These are phyloP conservation scores for Pachyramphus minor DNA, from an alignment of 2,113 vertebrate species.

Conservation along the genomic window DNA sequence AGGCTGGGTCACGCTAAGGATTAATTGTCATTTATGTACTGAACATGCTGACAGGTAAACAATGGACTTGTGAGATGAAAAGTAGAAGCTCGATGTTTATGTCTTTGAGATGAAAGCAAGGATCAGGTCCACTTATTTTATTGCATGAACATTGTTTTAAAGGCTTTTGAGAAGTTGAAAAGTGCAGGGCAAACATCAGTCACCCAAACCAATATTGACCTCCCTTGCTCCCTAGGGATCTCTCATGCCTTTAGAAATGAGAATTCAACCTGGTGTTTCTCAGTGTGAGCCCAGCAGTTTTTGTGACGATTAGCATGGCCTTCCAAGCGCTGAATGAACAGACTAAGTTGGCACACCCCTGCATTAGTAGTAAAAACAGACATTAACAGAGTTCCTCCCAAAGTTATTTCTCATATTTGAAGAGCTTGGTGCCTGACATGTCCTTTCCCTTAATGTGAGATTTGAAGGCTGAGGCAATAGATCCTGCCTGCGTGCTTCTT, in stretches of 20 bases:
- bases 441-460: background rate
- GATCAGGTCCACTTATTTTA: background rate
- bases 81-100: background rate
- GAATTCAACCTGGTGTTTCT: background rate
- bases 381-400: background rate
- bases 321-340: background rate
- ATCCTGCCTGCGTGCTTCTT: background rate
- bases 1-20: background rate
- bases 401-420: background rate
- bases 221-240: background rate
- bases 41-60: constrained; percentile 14
- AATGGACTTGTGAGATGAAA: constrained; percentile 8
- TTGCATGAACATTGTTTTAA: background rate
- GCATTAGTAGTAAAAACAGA: background rate
- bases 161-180: background rate
- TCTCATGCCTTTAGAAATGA: background rate
- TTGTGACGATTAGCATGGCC: background rate
- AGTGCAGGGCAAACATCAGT: background rate
- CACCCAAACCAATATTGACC: background rate
- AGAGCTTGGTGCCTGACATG: background rate
- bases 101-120: background rate
- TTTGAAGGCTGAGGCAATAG: background rate
- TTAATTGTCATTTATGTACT: background rate
- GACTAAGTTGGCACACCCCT: background rate
- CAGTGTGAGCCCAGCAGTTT: background rate